Conservation (phyloP, 2,888 invertebrate genomes). For the Gandaritis pyraliata region DNA sequence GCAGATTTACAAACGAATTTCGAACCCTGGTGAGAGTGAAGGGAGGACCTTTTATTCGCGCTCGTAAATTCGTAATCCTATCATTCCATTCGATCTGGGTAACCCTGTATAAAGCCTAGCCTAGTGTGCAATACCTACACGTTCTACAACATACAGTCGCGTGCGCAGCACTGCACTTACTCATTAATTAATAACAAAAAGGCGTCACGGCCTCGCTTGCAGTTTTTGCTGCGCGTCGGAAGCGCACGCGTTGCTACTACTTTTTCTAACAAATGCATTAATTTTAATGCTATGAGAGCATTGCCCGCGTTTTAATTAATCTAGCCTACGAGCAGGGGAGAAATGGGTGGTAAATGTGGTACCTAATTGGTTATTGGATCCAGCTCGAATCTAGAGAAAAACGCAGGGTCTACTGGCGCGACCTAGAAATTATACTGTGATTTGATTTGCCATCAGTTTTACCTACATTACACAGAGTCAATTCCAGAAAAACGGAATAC, state of each 20-base stretch:
- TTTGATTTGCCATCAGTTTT: no score
- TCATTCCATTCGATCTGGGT: no score
- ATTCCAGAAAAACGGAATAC: no score
- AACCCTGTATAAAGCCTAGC: no score
- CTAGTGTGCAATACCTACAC: background rate
- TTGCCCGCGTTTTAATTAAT: constrained; percentile 58
- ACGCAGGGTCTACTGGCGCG: background rate
- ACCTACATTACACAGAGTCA: no score
- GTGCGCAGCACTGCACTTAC: constrained; percentile 17
- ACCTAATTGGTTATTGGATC: constrained; percentile 20
- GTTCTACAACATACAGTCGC: constrained; percentile 15
- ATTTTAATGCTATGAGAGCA: constrained; percentile 66
- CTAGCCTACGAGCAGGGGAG: constrained; percentile 27
- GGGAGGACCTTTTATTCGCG: no score
- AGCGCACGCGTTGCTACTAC: constrained; percentile 56
- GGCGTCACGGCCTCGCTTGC: constrained; percentile 45
- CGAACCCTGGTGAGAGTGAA: no score
- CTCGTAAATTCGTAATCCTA: no score
- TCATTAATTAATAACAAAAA: constrained; percentile 28
- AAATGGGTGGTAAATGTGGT: constrained; percentile 29
- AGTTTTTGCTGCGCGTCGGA: constrained; percentile 62
- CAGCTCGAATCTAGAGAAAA: background rate
- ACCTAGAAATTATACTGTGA: no score
- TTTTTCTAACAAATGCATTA: constrained; percentile 62
- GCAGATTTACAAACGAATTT: no score